These are phyloP conservation scores for Trachelus troglodyta DNA, from an alignment of 2,888 invertebrate genomes.

Conservation along the genomic window DNA sequence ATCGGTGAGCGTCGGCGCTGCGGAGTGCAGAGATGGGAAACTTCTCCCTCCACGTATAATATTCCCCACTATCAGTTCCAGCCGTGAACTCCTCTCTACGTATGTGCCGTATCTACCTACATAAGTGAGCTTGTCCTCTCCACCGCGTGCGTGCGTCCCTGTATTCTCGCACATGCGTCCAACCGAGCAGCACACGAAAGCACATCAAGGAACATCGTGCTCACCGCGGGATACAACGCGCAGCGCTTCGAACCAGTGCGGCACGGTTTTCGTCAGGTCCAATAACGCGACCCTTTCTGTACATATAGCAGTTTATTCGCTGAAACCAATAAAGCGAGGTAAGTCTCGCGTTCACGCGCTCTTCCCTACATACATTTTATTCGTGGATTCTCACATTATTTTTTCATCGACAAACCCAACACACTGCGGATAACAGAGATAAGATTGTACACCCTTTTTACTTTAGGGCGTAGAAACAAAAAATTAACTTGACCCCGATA, in stretches of 20 bases:
- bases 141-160: constrained; percentile 18
- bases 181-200: not conserved
- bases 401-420: not conserved
- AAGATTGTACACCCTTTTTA: not conserved
- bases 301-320: not conserved
- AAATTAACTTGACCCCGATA: not conserved
- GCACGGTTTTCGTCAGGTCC: constrained; percentile 24
- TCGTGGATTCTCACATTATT: not conserved
- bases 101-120: not conserved
- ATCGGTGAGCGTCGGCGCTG: constrained; percentile 57
- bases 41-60: not conserved
- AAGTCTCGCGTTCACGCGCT: not conserved
- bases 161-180: not conserved
- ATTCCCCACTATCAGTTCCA: constrained; percentile 20
- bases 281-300: not conserved
- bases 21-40: constrained; percentile 20
- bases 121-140: not conserved
- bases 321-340: not conserved
- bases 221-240: constrained; percentile 47
- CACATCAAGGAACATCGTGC: constrained; percentile 36
- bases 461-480: not conserved
- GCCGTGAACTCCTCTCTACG: constrained; percentile 4
- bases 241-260: constrained; percentile 47
- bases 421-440: not conserved
- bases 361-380: not conserved